Base-by-base conservation (phyloP, 2,888 invertebrate genomes). In the Sinelater perroti region DNA sequence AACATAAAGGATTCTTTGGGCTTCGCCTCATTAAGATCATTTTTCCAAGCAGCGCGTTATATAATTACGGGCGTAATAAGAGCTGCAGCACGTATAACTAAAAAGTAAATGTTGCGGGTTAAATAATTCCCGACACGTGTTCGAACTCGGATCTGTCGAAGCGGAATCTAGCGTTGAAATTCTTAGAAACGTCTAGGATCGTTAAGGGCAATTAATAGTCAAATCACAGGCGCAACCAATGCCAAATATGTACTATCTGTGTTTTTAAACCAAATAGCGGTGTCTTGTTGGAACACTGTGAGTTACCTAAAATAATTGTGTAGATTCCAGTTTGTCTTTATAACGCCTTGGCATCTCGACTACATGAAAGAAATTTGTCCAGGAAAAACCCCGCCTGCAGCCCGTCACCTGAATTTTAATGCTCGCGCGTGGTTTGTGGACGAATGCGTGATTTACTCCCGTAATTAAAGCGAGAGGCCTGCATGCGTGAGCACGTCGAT, bases 231-330 rank as follows among this genome's bases (percentile, higher is more conserved):
- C 47, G 20, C 40, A 52, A 42, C 52, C 52, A 60, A 60, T 60
- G 56, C 60, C 60, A 60, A 60, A 60, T 54, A 56, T 52, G 60
- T 50, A 53, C 54, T 54, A 58, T 54, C 50, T 49, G 49, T 54
- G 58, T 54, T 58, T 58, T 58, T 58, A 58, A 58, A 53, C 49
- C 49, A 54, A 58, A 58, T 58, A 58, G 58, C 58, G 58, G 58
- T 58, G 54, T 58, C 54, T 54, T 58, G 58, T 47, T 58, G 47
- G 42, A 58, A 58, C 53, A 52, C 53, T 53, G 49, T 36, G 35
- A 52, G 57, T 46, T 57, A 57, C 57, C 58, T 49, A 58, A 58
- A 58, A 58, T 58, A 54, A 53, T 54, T 49, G 53, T 54, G 40
- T 54, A 44, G 49, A 58, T 58, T 58, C 58, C 58, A 58, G 44